phyloP scores from a whole-genome alignment of 2,113 vertebrate species.

The Fulica atra region DNA sequence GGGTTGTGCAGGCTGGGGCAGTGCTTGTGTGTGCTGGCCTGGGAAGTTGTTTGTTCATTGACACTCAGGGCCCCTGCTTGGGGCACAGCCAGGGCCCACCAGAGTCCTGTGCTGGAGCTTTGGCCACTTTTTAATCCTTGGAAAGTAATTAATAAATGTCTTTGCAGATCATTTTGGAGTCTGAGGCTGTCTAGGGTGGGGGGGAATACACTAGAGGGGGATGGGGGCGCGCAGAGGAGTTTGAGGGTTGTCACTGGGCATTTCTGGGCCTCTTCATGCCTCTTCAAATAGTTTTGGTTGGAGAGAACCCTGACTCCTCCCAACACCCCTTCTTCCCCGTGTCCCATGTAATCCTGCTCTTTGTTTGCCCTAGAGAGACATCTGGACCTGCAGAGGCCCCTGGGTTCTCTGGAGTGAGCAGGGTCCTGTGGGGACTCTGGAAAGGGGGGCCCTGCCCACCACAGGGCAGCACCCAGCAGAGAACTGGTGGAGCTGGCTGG shows the following conservation, averaged over 20 bases:
- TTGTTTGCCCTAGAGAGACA: neutral
- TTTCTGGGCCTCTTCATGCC: too few species aligned
- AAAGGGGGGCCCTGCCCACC: too few species aligned
- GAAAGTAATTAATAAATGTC: neutral
- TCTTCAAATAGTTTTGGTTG: neutral
- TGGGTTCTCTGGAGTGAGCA: neutral
- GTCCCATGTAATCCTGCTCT: neutral
- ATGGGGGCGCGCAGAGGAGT: neutral
- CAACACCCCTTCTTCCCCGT: too few species aligned
- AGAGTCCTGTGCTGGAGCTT: neutral
- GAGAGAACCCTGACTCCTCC: neutral
- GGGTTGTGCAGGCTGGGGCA: accelerated
- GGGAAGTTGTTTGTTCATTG: neutral
- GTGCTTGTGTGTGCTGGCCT: neutral
- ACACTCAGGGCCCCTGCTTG: neutral
- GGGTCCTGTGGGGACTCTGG: neutral
- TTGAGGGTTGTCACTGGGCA: accelerated
- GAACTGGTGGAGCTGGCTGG: too few species aligned
- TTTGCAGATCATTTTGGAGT: neutral
- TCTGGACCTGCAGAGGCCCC: neutral
- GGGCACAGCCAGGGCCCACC: neutral
- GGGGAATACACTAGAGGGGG: too few species aligned
- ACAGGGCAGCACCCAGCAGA: too few species aligned
- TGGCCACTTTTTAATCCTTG: neutral
- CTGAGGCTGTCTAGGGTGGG: neutral